Percentiles rank a stretch among this genome's conserved stretches.
Conservation (phyloP, 2,797 vertebrate genomes). For the Acipenser transmontanus region DNA sequence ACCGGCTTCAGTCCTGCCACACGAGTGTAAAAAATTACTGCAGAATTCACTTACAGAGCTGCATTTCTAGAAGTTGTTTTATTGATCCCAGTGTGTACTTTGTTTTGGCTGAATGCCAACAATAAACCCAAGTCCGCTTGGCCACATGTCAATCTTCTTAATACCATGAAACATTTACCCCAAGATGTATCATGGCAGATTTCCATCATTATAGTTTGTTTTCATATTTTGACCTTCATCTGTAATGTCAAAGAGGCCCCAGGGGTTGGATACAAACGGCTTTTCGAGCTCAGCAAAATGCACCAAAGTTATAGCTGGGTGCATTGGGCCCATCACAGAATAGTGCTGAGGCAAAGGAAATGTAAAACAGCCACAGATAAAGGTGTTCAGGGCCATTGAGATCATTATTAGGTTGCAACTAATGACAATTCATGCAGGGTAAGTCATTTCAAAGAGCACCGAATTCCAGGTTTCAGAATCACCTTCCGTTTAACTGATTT, state of each 20-base stretch:
- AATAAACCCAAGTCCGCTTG: neutral
- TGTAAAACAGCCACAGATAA: neutral
- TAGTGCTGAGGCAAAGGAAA: constrained; percentile 16
- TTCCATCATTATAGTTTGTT: neutral
- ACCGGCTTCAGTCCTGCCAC: too few relatives aligned
- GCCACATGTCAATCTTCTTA: neutral
- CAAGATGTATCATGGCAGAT: neutral
- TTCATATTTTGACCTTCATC: constrained; percentile 4
- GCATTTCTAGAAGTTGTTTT: neutral
- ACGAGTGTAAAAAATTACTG: too few relatives aligned
- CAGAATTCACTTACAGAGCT: neutral
- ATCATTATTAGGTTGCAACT: constrained; percentile 11
- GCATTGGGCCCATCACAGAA: neutral
- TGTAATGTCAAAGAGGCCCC: neutral
- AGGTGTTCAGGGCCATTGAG: constrained; percentile 13
- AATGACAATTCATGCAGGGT: constrained; percentile 20
- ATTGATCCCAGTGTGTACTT: neutral
- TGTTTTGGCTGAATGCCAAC: neutral
- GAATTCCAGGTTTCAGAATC: too few relatives aligned
- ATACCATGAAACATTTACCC: neutral
- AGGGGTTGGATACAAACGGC: neutral
- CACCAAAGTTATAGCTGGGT: neutral
- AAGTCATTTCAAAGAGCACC: constrained; percentile 13
- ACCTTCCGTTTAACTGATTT: too few relatives aligned
- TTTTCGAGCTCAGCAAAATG: neutral